phyloP scores from a whole-genome alignment of 2,797 vertebrate genomes.

The Alca torda region DNA sequence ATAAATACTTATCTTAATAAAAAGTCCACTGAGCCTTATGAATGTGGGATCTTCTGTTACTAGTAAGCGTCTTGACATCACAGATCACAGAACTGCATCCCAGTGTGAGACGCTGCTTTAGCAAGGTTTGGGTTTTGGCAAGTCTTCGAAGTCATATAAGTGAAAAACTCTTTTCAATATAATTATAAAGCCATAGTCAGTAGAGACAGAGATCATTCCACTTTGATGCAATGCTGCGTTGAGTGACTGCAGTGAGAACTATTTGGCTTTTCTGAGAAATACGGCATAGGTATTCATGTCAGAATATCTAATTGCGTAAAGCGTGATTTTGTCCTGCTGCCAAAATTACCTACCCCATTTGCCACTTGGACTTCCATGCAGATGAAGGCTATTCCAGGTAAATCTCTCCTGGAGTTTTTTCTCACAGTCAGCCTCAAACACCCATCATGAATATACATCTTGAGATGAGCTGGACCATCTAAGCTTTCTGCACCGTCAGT shows the following conservation, averaged over 20 bases:
- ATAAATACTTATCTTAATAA: not conserved
- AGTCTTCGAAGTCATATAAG: not conserved
- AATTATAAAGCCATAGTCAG: not conserved
- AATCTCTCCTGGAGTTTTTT: not conserved
- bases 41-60: not conserved
- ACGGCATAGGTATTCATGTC: fast-evolving
- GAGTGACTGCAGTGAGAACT: not conserved
- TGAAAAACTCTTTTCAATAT: not conserved
- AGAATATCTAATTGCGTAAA: not conserved
- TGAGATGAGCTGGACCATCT: not conserved
- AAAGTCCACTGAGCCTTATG: not conserved
- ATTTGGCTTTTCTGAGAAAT: not conserved
- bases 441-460: not conserved
- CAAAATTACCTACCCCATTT: not conserved
- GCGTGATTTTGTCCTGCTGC: not conserved
- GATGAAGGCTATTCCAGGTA: not conserved
- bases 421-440: not conserved
- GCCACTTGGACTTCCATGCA: not conserved
- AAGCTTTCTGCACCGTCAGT: not conserved
- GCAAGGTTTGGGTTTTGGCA: not conserved
- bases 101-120: not conserved
- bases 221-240: not conserved
- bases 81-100: not conserved
- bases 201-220: not conserved
- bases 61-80: not conserved